A percentile compares a stretch with the other conserved stretches of the same genome.
Conservation (phyloP, 1,140 invertebrate genomes). For the Drosophila neocordata region DNA sequence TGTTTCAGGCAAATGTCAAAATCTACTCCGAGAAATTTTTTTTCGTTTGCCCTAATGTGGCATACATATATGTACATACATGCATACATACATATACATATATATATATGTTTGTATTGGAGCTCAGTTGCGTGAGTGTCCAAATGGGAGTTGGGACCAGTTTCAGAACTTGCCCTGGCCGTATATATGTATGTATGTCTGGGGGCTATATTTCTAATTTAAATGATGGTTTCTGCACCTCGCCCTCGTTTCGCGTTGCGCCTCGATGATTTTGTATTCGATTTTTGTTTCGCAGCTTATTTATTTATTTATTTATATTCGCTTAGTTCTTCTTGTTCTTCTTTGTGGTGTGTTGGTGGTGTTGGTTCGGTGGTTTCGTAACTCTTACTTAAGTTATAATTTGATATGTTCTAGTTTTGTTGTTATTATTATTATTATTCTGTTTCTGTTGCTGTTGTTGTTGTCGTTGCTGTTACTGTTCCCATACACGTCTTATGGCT, state of each 20-base stretch:
- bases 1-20: conserved; percentile 34
- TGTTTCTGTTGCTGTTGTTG: conserved; percentile 31
- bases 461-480: conserved; percentile 27
- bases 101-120: conserved; percentile 26
- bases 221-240: conserved; percentile 49
- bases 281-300: conserved; percentile 40
- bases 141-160: not conserved
- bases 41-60: conserved; percentile 8
- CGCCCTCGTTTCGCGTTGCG: not conserved
- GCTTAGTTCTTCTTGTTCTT: conserved; percentile 23
- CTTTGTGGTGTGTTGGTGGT: conserved; percentile 46
- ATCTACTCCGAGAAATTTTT: conserved; percentile 13
- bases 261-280: conserved; percentile 19
- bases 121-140: conserved; percentile 8
- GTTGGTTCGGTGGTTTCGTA: conserved; percentile 40
- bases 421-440: too few relatives aligned
- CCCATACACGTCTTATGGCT: conserved; percentile 55
- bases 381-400: conserved; percentile 66
- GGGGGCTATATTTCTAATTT: conserved; percentile 55
- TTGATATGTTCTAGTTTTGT: conserved; percentile 64
- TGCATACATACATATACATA: conserved; percentile 29
- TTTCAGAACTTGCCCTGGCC: not conserved
- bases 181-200: too few relatives aligned
- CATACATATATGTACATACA: conserved; percentile 27
- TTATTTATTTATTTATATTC: conserved; percentile 46